A percentile compares a stretch with the other conserved stretches of the same genome.
phyloP scores from a whole-genome alignment of 2,113 vertebrate species.

The Scalopus aquaticus region DNA sequence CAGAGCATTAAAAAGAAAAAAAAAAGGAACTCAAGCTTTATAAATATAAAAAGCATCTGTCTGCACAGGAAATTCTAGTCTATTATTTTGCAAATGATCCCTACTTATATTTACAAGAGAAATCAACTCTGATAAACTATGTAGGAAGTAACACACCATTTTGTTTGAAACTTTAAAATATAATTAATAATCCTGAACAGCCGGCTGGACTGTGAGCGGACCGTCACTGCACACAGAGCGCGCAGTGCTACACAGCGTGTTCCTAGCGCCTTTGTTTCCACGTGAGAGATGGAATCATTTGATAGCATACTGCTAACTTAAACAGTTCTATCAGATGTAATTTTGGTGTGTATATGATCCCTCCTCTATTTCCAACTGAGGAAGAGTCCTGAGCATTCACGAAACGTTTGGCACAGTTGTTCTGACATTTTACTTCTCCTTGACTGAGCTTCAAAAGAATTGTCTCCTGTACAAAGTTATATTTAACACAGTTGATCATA shows the following conservation, averaged over 20 bases:
- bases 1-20: conserved; percentile 6
- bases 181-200: background rate
- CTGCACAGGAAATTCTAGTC: conserved; percentile 74
- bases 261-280: background rate
- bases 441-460: background rate
- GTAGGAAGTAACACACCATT: conserved; percentile 3
- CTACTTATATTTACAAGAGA: conserved; percentile 63
- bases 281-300: conserved; percentile 5
- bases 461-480: background rate
- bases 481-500: no score
- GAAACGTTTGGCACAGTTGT: background rate
- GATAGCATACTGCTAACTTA: background rate
- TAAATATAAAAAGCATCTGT: conserved; percentile 73
- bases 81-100: conserved; percentile 66
- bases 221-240: background rate
- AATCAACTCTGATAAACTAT: conserved; percentile 5
- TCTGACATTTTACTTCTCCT: background rate
- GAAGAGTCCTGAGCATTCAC: background rate
- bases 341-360: conserved; percentile 1
- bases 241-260: background rate
- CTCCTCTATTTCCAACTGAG: background rate
- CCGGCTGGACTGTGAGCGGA: conserved; percentile 9
- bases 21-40: conserved; percentile 40
- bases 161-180: conserved; percentile 47
- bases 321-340: background rate